Percentiles rank a stretch among this genome's conserved stretches.
These are phyloP conservation scores for Eretmochelys imbricata DNA, from an alignment of 2,113 vertebrate genomes.

Conservation along the genomic window DNA sequence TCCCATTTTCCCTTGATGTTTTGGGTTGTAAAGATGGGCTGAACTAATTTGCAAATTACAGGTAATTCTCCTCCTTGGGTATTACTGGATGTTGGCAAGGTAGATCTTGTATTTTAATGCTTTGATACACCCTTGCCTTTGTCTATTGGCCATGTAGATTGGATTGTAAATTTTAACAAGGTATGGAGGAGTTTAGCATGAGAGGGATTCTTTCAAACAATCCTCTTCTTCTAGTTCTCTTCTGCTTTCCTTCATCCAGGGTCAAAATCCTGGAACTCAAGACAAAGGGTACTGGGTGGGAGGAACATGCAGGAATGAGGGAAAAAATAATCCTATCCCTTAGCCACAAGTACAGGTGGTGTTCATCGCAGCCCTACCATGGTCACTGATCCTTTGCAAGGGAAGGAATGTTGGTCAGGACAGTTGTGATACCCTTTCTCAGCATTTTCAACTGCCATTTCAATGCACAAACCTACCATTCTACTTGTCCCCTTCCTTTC, in stretches of 20 bases:
- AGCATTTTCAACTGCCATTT: neutral
- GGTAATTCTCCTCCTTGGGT: neutral
- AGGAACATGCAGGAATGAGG: neutral
- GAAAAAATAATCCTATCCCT: neutral
- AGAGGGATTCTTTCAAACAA: neutral
- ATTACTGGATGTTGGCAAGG: neutral
- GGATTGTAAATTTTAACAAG: neutral
- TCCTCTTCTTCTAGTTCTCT: neutral
- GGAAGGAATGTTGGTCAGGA: neutral
- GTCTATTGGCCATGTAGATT: neutral
- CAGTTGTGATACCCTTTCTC: neutral
- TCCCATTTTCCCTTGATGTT: neutral
- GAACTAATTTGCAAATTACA: constrained; percentile 10
- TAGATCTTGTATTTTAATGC: neutral
- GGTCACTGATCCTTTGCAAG: neutral
- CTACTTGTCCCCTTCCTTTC: neutral
- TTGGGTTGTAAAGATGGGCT: neutral
- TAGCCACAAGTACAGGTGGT: neutral
- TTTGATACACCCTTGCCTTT: neutral
- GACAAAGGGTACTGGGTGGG: neutral
- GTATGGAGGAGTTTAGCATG: neutral
- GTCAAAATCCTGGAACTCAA: neutral
- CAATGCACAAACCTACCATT: neutral
- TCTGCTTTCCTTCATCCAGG: neutral
- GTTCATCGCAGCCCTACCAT: neutral